Percentiles rank a stretch among this genome's conserved stretches.
Evolutionary conservation across 2,888 invertebrate genomes (phyloP).

Genomic region (Brassicogethes aeneus): DNA sequence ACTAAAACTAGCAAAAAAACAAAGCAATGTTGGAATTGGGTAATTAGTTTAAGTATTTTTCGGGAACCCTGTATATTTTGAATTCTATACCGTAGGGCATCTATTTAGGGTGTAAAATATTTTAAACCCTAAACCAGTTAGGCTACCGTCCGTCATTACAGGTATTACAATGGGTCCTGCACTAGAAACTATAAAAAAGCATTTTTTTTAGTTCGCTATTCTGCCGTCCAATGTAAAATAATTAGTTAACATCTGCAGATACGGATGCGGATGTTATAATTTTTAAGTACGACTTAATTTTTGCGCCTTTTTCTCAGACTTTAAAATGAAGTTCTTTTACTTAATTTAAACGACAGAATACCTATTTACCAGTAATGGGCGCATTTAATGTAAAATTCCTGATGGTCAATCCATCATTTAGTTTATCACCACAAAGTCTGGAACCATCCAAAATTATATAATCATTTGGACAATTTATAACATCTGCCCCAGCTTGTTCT

Average conservation of each 20-base stretch:
- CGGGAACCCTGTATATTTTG: no score
- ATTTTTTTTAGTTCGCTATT: background rate
- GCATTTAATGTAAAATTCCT: constrained; percentile 57
- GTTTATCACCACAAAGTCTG: constrained; percentile 62
- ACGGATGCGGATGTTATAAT: no score
- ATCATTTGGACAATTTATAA: constrained; percentile 67
- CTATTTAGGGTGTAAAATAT: constrained; percentile 59
- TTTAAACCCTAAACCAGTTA: constrained; percentile 61
- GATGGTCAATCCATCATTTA: constrained; percentile 58
- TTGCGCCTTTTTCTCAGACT: no score
- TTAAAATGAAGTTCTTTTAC: no score
- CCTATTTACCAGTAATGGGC: constrained; percentile 64
- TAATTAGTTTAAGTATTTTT: no score
- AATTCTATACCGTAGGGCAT: constrained; percentile 38
- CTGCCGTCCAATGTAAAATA: no score
- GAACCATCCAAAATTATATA: constrained; percentile 61
- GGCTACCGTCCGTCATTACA: constrained; percentile 56
- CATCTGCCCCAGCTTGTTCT: constrained; percentile 65
- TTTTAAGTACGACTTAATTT: no score
- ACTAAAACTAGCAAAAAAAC: no score
- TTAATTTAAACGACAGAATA: no score
- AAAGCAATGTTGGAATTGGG: no score
- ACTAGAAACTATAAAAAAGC: constrained; percentile 47
- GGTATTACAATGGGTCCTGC: constrained; percentile 63
- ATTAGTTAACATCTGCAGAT: no score